A percentile compares a stretch with the other conserved stretches of the same genome.
phyloP scores from a whole-genome alignment of 2,888 invertebrate species.

The Himalopsyche japonica region DNA sequence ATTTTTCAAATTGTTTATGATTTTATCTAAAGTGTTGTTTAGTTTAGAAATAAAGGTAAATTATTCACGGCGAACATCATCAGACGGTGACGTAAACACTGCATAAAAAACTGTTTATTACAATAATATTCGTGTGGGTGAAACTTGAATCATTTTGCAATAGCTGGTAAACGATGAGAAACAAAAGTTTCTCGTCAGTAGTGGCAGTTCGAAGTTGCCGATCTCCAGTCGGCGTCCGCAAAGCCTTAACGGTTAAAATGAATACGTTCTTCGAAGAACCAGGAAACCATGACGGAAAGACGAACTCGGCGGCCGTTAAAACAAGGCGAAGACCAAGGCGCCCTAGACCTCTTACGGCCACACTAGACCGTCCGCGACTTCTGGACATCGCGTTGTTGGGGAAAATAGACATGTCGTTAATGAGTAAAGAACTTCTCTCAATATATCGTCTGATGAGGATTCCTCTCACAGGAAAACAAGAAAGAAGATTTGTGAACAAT shows the following conservation, averaged over 20 bases:
- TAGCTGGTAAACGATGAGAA: slow-evolving; percentile 12
- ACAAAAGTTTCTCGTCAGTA: slow-evolving; percentile 18
- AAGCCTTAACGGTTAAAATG: slow-evolving; percentile 34
- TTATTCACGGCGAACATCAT: background rate
- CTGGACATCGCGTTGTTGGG: slow-evolving; percentile 57
- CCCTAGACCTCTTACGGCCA: slow-evolving; percentile 59
- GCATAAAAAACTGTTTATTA: background rate
- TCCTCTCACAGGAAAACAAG: slow-evolving; percentile 12
- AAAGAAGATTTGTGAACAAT: background rate
- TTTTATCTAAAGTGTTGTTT: background rate
- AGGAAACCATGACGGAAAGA: background rate
- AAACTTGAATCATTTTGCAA: background rate
- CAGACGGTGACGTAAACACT: background rate
- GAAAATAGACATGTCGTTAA: slow-evolving; percentile 62
- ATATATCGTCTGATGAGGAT: slow-evolving; percentile 37
- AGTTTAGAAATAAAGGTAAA: background rate
- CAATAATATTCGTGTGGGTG: background rate
- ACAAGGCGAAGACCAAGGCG: slow-evolving; percentile 4
- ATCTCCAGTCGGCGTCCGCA: slow-evolving; percentile 22
- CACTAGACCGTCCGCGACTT: slow-evolving; percentile 59
- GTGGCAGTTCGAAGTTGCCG: slow-evolving; percentile 18
- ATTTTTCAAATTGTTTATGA: background rate
- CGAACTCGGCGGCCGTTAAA: background rate
- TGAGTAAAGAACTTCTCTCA: slow-evolving; percentile 58
- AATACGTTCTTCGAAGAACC: slow-evolving; percentile 36